A percentile compares a stretch with the other conserved stretches of the same genome.
phyloP scores from a whole-genome alignment of 2,797 vertebrate species.

The Gobionotothen gibberifrons region DNA sequence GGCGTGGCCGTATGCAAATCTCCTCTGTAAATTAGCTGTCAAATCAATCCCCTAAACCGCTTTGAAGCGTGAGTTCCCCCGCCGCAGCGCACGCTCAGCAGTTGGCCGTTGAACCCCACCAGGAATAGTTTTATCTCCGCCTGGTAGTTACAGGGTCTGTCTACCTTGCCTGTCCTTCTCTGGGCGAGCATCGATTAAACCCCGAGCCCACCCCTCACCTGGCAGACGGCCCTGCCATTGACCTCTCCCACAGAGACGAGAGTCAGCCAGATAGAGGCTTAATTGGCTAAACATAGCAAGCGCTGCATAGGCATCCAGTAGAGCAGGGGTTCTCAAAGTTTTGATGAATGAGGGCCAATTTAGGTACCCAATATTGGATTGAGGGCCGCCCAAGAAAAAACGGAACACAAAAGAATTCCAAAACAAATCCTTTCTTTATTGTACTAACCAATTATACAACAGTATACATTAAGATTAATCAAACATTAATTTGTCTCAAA shows the following conservation, averaged over 20 bases:
- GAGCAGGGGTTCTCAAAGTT: no score
- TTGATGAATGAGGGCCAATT: no score
- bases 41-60: constrained; percentile 78
- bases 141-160: constrained; percentile 52
- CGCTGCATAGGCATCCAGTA: constrained; percentile 17
- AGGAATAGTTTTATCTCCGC: constrained; percentile 71
- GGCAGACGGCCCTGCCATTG: constrained; percentile 64
- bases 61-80: constrained; percentile 72
- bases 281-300: constrained; percentile 53
- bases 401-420: no score
- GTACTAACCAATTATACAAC: no score
- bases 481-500: no score
- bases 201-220: constrained; percentile 74
- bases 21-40: constrained; percentile 83
- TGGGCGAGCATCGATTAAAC: constrained; percentile 70
- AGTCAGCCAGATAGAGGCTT: constrained; percentile 33
- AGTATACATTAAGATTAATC: no score
- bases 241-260: constrained; percentile 66
- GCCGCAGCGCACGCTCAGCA: constrained; percentile 52
- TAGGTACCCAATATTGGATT: no score
- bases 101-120: constrained; percentile 63
- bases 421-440: no score
- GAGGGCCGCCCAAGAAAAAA: no score
- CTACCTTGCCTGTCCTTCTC: constrained; percentile 54
- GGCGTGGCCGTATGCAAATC: constrained; percentile 79